Evolutionary conservation across 2,888 invertebrate genomes (phyloP), one percentile per base, ranked within the genome.

Genomic region (Dynastes tityus): DNA sequence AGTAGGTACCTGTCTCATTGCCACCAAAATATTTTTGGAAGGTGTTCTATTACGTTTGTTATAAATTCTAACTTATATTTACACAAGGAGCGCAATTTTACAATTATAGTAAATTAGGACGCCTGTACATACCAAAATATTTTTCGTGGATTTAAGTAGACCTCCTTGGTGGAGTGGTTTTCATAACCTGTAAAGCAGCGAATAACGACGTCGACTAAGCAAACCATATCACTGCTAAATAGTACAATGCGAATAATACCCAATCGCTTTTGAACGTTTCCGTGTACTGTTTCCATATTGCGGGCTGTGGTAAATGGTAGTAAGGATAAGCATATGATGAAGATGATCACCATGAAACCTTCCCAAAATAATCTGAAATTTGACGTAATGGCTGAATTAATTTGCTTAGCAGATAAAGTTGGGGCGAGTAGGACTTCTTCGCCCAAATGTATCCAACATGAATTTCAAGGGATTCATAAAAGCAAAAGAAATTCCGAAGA

Each of bases 311-410:
- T 73, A 22, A 58, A 40, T 3, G 73, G 73, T 22, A 73, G 22
- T 5, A 73, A 22, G 11, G 22, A 22, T 53, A 73, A 22, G 16
- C 32, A 73, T 11, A 58, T 6, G 40, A 65, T 11, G 37, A 53
- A 76, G 4, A 76, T 32, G 37, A 53, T 5, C 22, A 67, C 32
- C 76, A 76, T 76, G 13, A 53, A 53, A 53, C 58, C 32, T 45
- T 77, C 77, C 77, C 77, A 77, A 49, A 58, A 77, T 4, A 68
- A 45, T 16, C 77, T 76, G 32, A 32, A 64, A 76, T 63, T 45
- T 3, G 13, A 16, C 6, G 16, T 13, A 65, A 40, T 6, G 11
- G 2, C 1, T 29, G 29, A 63, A 27, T 63, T 11, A 6, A 13
- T 63, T 63, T 13, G 4, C 1, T 8, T 13, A 29, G 13, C 9